These are phyloP conservation scores for Danio rerio DNA, from an alignment of 2,113 vertebrate species.

Conservation along the genomic window GRCz12tu NC_133198.1:9684001-9684500, in stretches of 20 bases:
- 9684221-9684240: conserved; percentile 63
- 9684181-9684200: conserved; percentile 55
- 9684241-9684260: conserved; percentile 67
- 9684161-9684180: conserved; percentile 27
- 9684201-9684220: conserved; percentile 62
- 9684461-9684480: not conserved
- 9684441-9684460: conserved; percentile 47
- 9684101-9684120: conserved; percentile 54
- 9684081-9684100: conserved; percentile 61
- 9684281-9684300: conserved; percentile 70
- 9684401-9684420: conserved; percentile 70
- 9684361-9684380: conserved; percentile 31
- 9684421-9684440: conserved; percentile 51
- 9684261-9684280: conserved; percentile 82
- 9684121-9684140: conserved; percentile 53
- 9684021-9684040: conserved; percentile 23
- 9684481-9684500: not conserved
- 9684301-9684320: conserved; percentile 69
- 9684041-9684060: conserved; percentile 47
- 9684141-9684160: conserved; percentile 23
- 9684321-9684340: conserved; percentile 49
- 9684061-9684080: conserved; percentile 58
- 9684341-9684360: conserved; percentile 56
- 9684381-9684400: conserved; percentile 64
- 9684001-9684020: conserved; percentile 44